Evolutionary conservation across 2,113 vertebrate genomes (phyloP).

Genomic region (Helogale parvula): DNA sequence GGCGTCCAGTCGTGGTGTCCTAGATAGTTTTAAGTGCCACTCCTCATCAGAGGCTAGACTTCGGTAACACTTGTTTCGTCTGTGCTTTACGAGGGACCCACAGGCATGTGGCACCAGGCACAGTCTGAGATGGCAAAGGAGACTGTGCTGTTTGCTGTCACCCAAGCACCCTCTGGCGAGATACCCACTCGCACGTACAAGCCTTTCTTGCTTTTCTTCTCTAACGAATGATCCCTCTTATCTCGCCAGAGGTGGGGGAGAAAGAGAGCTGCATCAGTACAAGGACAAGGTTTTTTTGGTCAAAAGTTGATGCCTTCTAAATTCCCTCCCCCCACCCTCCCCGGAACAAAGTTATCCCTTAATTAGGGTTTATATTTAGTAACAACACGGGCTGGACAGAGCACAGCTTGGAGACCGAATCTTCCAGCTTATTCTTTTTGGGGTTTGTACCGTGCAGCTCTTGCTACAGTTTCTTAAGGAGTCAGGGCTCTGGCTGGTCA

Average conservation of each 20-base stretch:
- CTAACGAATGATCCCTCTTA: slow-evolving; percentile 81
- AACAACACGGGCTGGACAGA: slow-evolving; percentile 78
- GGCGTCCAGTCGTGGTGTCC: slow-evolving; percentile 75
- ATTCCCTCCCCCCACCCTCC: slow-evolving; percentile 75
- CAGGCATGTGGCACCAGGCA: slow-evolving; percentile 79
- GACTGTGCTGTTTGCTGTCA: slow-evolving; percentile 62
- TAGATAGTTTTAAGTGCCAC: slow-evolving; percentile 84
- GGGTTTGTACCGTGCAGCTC: slow-evolving; percentile 87
- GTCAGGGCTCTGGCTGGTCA: slow-evolving; percentile 80
- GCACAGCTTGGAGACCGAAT: slow-evolving; percentile 71
- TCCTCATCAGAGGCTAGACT: slow-evolving; percentile 84
- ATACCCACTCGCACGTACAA: slow-evolving; percentile 75
- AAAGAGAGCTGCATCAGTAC: slow-evolving; percentile 85
- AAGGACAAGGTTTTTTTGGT: slow-evolving; percentile 86
- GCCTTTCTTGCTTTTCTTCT: slow-evolving; percentile 67
- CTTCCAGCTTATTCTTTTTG: slow-evolving; percentile 74
- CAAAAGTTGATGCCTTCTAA: slow-evolving; percentile 78
- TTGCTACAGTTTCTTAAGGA: slow-evolving; percentile 84
- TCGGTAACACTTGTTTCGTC: slow-evolving; percentile 86
- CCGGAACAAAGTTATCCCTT: slow-evolving; percentile 63
- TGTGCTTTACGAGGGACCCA: slow-evolving; percentile 88
- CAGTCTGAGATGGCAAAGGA: slow-evolving; percentile 65
- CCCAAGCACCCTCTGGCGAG: slow-evolving; percentile 67
- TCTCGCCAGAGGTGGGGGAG: slow-evolving; percentile 75
- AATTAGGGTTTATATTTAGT: slow-evolving; percentile 77